Percentiles rank a stretch among this genome's conserved stretches.
phyloP scores from a whole-genome alignment of 1,140 invertebrate genomes.

The Gryllus bimaculatus region DNA sequence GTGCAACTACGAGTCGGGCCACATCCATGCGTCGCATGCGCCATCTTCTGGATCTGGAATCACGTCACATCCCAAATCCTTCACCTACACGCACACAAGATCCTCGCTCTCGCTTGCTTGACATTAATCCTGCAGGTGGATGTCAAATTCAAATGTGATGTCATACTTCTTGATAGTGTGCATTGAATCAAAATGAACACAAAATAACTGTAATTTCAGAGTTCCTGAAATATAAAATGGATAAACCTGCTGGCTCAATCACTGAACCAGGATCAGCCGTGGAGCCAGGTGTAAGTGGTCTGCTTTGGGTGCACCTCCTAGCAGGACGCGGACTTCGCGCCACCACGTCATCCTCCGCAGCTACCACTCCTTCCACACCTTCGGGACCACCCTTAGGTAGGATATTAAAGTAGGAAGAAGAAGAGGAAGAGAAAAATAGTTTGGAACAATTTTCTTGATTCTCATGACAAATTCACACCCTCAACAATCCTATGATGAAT shows the following conservation, averaged over 20 bases:
- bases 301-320: slow-evolving; percentile 82
- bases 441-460: too few relatives aligned
- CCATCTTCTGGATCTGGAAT: slow-evolving; percentile 62
- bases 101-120: slow-evolving; percentile 53
- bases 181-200: neutral
- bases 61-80: slow-evolving; percentile 60
- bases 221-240: slow-evolving; percentile 86
- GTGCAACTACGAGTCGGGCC: slow-evolving; percentile 45
- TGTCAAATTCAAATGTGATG: slow-evolving; percentile 12
- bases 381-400: slow-evolving; percentile 18
- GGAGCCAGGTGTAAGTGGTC: slow-evolving; percentile 67
- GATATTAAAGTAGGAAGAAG: too few relatives aligned
- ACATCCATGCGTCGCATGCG: slow-evolving; percentile 65
- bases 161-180: neutral
- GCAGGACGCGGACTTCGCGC: slow-evolving; percentile 80
- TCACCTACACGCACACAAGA: slow-evolving; percentile 53
- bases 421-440: too few relatives aligned
- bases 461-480: too few relatives aligned
- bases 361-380: slow-evolving; percentile 45
- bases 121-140: slow-evolving; percentile 75
- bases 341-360: slow-evolving; percentile 54
- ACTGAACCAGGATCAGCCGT: slow-evolving; percentile 35
- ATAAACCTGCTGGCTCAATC: slow-evolving; percentile 46
- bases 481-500: too few relatives aligned
- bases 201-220: slow-evolving; percentile 42